A percentile compares a stretch with the other conserved stretches of the same genome.
These are phyloP conservation scores for Ellobius talpinus DNA, from an alignment of 2,113 vertebrate genomes.

Conservation along the genomic window DNA sequence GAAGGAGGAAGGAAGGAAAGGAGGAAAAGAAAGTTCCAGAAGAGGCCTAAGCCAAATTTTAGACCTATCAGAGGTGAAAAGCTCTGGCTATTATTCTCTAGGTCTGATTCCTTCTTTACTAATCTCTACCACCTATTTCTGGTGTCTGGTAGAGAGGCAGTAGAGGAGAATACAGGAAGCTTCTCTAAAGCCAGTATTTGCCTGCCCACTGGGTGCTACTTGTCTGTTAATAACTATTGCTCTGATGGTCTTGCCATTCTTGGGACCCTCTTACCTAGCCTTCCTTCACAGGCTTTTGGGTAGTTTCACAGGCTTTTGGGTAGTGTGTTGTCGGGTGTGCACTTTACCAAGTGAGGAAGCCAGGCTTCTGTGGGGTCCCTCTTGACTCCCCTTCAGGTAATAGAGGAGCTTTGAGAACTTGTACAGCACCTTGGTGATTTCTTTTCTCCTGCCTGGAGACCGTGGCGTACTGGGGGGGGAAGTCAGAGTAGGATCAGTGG, in stretches of 20 bases:
- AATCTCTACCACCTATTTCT: neutral
- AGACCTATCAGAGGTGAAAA: neutral
- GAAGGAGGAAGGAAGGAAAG: too few relatives aligned
- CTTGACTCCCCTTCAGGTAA: neutral
- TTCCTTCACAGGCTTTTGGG: neutral
- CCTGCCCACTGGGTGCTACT: neutral
- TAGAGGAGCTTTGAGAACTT: neutral
- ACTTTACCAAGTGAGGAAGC: neutral
- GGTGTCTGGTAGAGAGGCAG: neutral
- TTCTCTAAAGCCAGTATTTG: neutral
- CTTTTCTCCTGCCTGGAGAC: slow-evolving; percentile 19
- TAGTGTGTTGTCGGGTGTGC: neutral
- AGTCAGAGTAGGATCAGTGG: slow-evolving; percentile 14
- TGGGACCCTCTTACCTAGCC: neutral
- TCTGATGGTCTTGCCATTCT: neutral
- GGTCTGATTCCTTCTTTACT: neutral
- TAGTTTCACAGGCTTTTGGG: neutral
- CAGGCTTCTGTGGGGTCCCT: neutral
- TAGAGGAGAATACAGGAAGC: neutral
- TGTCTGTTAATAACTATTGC: neutral
- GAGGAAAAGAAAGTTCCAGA: neutral
- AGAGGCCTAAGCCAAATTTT: slow-evolving; percentile 28
- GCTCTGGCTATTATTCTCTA: slow-evolving; percentile 14
- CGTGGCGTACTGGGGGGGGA: slow-evolving; percentile 9
- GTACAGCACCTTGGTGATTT: neutral